Base-by-base conservation (phyloP, 1,140 invertebrate genomes). In the Battus philenor region DNA sequence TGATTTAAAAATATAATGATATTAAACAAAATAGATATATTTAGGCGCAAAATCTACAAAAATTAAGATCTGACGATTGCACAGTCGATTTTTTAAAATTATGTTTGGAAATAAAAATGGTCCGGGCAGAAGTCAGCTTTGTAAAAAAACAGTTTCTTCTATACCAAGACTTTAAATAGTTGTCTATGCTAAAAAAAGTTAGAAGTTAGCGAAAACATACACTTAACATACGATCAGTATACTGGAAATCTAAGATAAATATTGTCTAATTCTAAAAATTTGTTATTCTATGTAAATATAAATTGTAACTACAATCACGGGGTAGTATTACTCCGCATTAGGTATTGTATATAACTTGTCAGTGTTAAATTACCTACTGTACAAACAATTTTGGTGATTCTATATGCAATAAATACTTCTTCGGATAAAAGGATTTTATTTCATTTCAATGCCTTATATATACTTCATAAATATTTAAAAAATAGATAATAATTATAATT, bases 371-470 rank as follows among this genome's bases (percentile, higher is more conserved):
- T 72, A 59, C 50, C 53, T 68, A 73, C 51, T 83, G 79, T 83
- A 83, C 70, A 83, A 80, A 83, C 53, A 64, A 70, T 78, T 83
- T 83, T 77, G 68, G 76, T 83, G 76, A 79, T 83, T 63, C 69
- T 60, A 69, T 83, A 83, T 61, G 76, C 76, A 83, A 83, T 83
- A 83, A 83, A 83, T 65, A 74, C 20, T 68, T 68, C 66, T 68
- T 66, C 62, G 60, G 48, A 68, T 36, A 18, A 18, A 33, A 46
- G 38, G 39, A 15, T 46, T 54, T 68, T 59, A 16, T 54, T 48
- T 47, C n/a, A n/a, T n/a, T n/a, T n/a, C n/a, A n/a, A n/a, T n/a
- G n/a, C n/a, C n/a, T n/a, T n/a, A n/a, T n/a, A n/a, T n/a, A n/a
- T n/a, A n/a, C n/a, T n/a, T n/a, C n/a, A n/a, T n/a, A n/a, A n/a